Conservation (phyloP, 2,113 vertebrate genomes). For the Accipiter cooperii region DNA sequence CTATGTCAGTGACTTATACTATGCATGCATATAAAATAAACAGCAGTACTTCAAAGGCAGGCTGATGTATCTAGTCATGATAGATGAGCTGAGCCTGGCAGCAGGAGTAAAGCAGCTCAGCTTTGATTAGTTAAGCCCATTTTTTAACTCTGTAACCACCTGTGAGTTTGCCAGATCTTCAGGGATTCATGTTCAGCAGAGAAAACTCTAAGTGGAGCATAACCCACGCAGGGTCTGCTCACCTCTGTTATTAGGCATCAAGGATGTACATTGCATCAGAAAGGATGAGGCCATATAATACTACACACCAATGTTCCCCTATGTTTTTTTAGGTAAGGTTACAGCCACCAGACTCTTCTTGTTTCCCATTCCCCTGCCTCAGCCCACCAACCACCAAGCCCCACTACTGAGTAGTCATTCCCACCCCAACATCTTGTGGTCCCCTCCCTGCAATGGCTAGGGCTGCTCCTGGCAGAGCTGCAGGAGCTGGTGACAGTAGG, state of each 20-base stretch:
- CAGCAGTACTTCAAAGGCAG: not conserved
- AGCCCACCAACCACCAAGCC: not conserved
- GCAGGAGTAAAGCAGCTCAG: not conserved
- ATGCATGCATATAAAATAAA: not conserved
- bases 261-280: rapidly evolving
- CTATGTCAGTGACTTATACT: not conserved
- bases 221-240: not conserved
- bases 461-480: not conserved
- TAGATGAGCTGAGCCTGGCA: not conserved
- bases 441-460: rapidly evolving
- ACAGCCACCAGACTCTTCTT: not conserved
- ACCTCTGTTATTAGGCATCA: not conserved
- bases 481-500: not conserved
- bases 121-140: not conserved
- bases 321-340: not conserved
- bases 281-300: not conserved
- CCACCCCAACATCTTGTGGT: not conserved
- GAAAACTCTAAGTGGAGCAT: not conserved
- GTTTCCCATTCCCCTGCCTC: not conserved
- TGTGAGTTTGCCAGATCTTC: not conserved
- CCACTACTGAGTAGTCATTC: not conserved
- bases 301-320: not conserved
- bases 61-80: not conserved
- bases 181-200: not conserved
- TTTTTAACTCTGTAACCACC: not conserved